phyloP scores from a whole-genome alignment of 2,797 vertebrate genomes.

The Argentina silus region DNA sequence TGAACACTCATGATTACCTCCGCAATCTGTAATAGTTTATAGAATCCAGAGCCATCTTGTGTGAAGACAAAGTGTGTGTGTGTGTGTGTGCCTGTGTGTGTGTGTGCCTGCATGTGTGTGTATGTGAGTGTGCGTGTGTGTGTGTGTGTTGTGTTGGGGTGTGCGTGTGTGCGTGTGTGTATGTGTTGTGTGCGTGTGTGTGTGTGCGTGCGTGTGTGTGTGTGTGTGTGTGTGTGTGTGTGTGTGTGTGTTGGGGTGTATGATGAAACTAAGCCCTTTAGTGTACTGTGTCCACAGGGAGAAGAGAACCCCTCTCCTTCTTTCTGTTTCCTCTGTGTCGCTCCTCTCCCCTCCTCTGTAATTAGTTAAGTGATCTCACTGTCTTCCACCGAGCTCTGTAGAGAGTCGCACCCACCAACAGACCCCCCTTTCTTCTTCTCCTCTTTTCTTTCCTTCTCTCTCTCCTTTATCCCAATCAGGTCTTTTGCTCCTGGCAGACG shows the following conservation, averaged over 20 bases:
- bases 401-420: conserved; percentile 60
- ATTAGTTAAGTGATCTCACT: conserved; percentile 66
- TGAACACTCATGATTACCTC: no score
- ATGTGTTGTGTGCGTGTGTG: no score
- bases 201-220: no score
- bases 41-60: no score
- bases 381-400: conserved; percentile 59
- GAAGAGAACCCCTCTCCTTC: conserved; percentile 43
- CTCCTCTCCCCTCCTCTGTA: conserved; percentile 53
- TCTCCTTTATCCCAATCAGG: conserved; percentile 39
- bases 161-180: no score
- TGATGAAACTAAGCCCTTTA: conserved; percentile 71
- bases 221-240: background rate
- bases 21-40: no score
- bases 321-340: conserved; percentile 52
- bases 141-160: background rate
- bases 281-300: conserved; percentile 64
- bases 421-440: conserved; percentile 31
- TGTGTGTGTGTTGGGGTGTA: conserved; percentile 25
- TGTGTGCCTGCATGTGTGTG: no score
- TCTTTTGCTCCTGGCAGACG: conserved; percentile 77
- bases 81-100: no score
- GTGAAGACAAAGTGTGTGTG: no score
- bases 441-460: conserved; percentile 53
- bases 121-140: no score